Evolutionary conservation across 2,888 invertebrate genomes (phyloP).

Genomic region (Ennomos fuscantarius): DNA sequence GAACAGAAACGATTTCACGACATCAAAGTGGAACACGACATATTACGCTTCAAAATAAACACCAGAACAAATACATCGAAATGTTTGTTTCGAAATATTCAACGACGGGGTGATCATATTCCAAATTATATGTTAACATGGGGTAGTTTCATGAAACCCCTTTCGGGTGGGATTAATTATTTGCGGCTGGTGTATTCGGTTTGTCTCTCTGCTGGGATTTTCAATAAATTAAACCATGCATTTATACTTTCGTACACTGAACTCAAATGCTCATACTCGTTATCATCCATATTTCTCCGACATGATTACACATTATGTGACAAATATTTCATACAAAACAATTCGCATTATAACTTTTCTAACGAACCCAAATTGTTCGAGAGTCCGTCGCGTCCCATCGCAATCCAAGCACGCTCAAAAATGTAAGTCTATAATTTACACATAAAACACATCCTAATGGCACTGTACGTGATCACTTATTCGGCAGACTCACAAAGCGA

Average conservation of each 20-base stretch:
- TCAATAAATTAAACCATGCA: slow-evolving; percentile 62
- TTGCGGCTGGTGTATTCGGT: slow-evolving; percentile 64
- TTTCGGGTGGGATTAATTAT: slow-evolving; percentile 77
- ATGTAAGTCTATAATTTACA: slow-evolving; percentile 83
- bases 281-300: too few species aligned
- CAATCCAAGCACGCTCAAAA: slow-evolving; percentile 74
- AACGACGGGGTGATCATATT: slow-evolving; percentile 79
- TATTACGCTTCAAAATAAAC: slow-evolving; percentile 85
- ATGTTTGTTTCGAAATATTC: slow-evolving; percentile 83
- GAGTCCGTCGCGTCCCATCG: slow-evolving; percentile 32
- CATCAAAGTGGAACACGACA: slow-evolving; percentile 85
- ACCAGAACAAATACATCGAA: slow-evolving; percentile 83
- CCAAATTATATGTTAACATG: slow-evolving; percentile 77
- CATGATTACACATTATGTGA: background rate
- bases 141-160: slow-evolving; percentile 76
- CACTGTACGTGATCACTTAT: slow-evolving; percentile 83
- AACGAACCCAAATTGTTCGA: slow-evolving; percentile 75
- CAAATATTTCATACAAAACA: slow-evolving; percentile 24
- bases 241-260: slow-evolving; percentile 4
- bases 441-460: slow-evolving; percentile 84
- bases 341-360: slow-evolving; percentile 64
- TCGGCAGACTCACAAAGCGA: slow-evolving; percentile 73
- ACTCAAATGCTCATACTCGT: background rate
- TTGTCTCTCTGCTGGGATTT: slow-evolving; percentile 63
- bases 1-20: slow-evolving; percentile 84